Percentiles rank a stretch among this genome's conserved stretches.
Conservation (phyloP, 2,797 vertebrate genomes). For the Euthynnus affinis region DNA sequence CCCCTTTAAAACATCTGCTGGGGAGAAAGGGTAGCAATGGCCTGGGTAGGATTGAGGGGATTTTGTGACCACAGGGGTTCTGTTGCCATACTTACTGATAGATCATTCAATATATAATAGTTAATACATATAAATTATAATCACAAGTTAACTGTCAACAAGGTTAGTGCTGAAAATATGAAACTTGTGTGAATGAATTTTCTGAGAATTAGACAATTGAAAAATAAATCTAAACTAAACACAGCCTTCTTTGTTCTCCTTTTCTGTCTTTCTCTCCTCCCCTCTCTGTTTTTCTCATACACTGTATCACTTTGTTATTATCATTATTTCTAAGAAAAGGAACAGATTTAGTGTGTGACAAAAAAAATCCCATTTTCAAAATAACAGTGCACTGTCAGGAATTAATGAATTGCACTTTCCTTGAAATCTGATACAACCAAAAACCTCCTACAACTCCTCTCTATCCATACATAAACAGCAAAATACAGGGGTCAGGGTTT, state of each 20-base stretch:
- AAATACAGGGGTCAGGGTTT: neutral
- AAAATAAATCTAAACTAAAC: too few relatives aligned
- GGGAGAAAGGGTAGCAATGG: neutral
- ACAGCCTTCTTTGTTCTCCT: neutral
- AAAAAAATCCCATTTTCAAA: too few relatives aligned
- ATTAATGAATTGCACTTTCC: neutral
- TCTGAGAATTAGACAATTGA: neutral
- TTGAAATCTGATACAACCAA: neutral
- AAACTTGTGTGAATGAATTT: neutral
- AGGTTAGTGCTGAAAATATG: neutral
- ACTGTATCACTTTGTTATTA: too few relatives aligned
- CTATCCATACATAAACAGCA: neutral
- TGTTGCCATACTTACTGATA: neutral
- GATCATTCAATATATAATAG: neutral
- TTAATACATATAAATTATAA: too few relatives aligned
- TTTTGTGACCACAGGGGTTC: neutral
- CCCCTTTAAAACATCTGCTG: too few relatives aligned
- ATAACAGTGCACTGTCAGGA: rapidly evolving
- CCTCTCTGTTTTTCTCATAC: too few relatives aligned
- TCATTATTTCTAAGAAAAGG: too few relatives aligned
- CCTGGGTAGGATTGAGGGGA: neutral
- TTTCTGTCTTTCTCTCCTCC: neutral
- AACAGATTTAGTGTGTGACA: too few relatives aligned
- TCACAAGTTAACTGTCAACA: neutral
- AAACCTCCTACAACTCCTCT: too few relatives aligned